Evolutionary conservation across 2,888 invertebrate genomes (phyloP), one percentile per base, ranked within the genome.

Genomic region (Nemoura dubitans): DNA sequence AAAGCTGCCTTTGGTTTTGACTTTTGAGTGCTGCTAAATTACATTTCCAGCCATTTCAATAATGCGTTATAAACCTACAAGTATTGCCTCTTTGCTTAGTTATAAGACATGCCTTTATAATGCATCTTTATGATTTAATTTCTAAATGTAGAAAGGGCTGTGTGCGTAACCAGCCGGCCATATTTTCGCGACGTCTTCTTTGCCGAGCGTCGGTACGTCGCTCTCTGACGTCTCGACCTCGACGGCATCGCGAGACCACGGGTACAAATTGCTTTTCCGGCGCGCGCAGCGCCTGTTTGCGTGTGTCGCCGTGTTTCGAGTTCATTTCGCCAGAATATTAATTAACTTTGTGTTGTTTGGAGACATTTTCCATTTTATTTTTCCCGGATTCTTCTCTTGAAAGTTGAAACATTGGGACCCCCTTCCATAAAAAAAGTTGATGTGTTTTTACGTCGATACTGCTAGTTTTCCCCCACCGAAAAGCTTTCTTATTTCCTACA

Each of bases 251-350:
- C 36, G 59, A 59, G 59, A 21, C 59, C 16, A 14, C 81, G 81
- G 81, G 29, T 81, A 81, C 81, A 81, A 81, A 81, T 81, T 81
- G 81, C 81, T 81, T 81, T 81, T 81, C 59, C 16, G 59, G 59
- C 59, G 16, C 59, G 21, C 59, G 59, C 14, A 1, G 3, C 59
- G 1, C 59, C 59, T 59, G 59, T 59, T 21, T 59, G 59, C 59
- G 21, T 59, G 59, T 59, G 59, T 59, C 59, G 59, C 59, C 59
- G 59, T 59, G 59, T 59, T 59, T 10, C 59, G 59, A 21, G 59
- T 59, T 59, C 59, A 59, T 59, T 59, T 59, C 59, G 59, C 16
- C 2, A 21, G 59, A 59, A 59, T 59, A 59, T 59, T 59, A 59
- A 59, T 59, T 59, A 59, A 59, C 59, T 59, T 59, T 59, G 59